Evolutionary conservation across 2,113 vertebrate species (phyloP).

Genomic region (Muscicapa adusta): DNA sequence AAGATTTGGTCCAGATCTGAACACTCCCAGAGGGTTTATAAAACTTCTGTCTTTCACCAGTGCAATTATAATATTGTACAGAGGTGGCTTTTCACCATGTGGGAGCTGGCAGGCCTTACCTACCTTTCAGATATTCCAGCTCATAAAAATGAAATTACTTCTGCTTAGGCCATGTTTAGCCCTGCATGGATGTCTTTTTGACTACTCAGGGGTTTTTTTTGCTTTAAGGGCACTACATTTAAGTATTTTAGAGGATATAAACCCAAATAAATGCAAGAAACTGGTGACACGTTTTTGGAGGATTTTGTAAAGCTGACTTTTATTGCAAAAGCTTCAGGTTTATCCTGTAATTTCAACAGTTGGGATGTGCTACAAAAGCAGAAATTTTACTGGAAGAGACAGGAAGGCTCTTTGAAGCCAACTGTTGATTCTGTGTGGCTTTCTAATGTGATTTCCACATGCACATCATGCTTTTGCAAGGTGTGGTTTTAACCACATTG

Average conservation of each 20-base stretch:
- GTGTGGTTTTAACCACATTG: constrained; percentile 2
- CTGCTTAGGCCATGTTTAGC: neutral
- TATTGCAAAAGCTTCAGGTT: neutral
- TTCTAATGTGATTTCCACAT: neutral
- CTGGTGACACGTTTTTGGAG: neutral
- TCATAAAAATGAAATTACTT: neutral
- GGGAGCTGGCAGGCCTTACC: neutral
- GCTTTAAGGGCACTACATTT: neutral
- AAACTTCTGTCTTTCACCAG: neutral
- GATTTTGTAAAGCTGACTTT: neutral
- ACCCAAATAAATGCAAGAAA: neutral
- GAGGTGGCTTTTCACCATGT: neutral
- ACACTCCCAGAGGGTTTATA: neutral
- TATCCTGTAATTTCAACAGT: neutral
- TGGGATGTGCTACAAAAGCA: neutral
- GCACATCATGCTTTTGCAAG: neutral
- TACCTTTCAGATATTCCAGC: neutral
- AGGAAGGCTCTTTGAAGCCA: neutral
- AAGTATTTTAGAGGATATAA: neutral
- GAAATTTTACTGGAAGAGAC: neutral
- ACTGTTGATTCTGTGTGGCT: neutral
- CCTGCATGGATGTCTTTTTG: neutral
- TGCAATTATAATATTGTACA: neutral
- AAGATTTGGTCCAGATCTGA: neutral
- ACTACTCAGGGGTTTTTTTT: neutral